phyloP scores from a whole-genome alignment of 2,888 invertebrate genomes.

The Hartigia nigra region DNA sequence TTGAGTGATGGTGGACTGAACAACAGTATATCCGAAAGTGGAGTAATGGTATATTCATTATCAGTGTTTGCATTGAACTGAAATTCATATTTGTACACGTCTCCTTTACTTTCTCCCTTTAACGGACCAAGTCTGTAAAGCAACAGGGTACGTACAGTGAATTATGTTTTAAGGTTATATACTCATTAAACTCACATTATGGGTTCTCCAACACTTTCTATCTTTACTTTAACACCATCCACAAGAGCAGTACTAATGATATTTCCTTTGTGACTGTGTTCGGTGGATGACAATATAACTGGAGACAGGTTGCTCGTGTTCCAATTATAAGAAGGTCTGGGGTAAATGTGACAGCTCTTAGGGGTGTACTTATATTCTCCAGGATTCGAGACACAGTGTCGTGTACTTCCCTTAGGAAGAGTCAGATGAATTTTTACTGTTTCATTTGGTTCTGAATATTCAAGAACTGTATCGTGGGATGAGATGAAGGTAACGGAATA shows the following conservation, averaged over 20 bases:
- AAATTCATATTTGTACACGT: slow-evolving; percentile 60
- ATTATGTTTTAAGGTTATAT: not conserved
- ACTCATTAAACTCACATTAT: slow-evolving; percentile 38
- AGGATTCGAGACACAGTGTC: slow-evolving; percentile 79
- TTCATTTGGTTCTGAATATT: slow-evolving; percentile 44
- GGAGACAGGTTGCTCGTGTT: slow-evolving; percentile 65
- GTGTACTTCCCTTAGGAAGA: slow-evolving; percentile 75
- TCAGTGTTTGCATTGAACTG: slow-evolving; percentile 60
- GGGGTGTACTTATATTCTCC: slow-evolving; percentile 79
- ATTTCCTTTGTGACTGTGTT: slow-evolving; percentile 54
- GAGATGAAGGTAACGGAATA: slow-evolving; percentile 79
- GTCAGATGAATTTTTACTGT: slow-evolving; percentile 54
- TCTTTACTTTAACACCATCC: slow-evolving; percentile 66
- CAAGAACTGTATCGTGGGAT: slow-evolving; percentile 75
- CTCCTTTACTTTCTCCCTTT: slow-evolving; percentile 36
- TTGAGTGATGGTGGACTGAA: slow-evolving; percentile 74
- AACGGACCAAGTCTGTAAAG: slow-evolving; percentile 50
- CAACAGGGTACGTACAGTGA: no score
- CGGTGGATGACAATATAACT: slow-evolving; percentile 57
- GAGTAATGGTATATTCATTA: slow-evolving; percentile 70
- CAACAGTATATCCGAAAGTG: slow-evolving; percentile 78
- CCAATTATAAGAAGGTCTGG: slow-evolving; percentile 67
- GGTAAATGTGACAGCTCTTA: slow-evolving; percentile 85
- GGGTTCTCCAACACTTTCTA: slow-evolving; percentile 51
- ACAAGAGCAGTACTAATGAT: slow-evolving; percentile 53